phyloP scores from a whole-genome alignment of 1,140 invertebrate genomes.

The Rhopalosiphum padi region DNA sequence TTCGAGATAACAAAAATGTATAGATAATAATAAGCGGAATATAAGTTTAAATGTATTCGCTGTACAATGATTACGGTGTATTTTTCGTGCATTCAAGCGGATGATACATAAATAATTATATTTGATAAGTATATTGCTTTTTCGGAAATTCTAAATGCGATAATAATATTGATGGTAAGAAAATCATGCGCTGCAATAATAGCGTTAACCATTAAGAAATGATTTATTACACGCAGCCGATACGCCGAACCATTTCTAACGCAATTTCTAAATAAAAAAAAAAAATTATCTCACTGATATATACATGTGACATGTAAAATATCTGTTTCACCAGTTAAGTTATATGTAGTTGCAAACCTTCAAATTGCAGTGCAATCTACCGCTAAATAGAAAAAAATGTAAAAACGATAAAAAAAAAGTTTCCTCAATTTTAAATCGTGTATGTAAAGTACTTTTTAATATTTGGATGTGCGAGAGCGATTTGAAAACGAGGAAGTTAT shows the following conservation, averaged over 20 bases:
- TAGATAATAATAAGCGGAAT: not conserved
- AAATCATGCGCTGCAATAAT: slow-evolving; percentile 22
- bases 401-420: not conserved
- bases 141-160: slow-evolving; percentile 22
- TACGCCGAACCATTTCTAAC: not conserved
- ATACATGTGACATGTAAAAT: not conserved
- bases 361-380: not conserved
- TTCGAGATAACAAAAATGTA: not conserved
- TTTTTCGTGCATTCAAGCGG: not conserved
- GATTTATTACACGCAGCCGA: slow-evolving; percentile 19
- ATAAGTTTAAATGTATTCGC: not conserved
- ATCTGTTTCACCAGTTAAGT: not conserved
- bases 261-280: not conserved
- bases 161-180: slow-evolving; percentile 11
- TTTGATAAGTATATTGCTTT: slow-evolving; percentile 23
- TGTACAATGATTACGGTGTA: not conserved
- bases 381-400: not conserved
- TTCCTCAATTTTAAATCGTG: not conserved
- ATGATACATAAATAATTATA: not conserved
- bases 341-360: not conserved
- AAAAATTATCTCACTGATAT: slow-evolving; percentile 1
- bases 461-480: not conserved
- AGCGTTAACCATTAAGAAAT: slow-evolving; percentile 37
- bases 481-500: not conserved
- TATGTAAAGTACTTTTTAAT: not conserved